Percentiles rank a stretch among this genome's conserved stretches.
Conservation (phyloP, 2,888 invertebrate genomes). For the Galeruca laticollis region DNA sequence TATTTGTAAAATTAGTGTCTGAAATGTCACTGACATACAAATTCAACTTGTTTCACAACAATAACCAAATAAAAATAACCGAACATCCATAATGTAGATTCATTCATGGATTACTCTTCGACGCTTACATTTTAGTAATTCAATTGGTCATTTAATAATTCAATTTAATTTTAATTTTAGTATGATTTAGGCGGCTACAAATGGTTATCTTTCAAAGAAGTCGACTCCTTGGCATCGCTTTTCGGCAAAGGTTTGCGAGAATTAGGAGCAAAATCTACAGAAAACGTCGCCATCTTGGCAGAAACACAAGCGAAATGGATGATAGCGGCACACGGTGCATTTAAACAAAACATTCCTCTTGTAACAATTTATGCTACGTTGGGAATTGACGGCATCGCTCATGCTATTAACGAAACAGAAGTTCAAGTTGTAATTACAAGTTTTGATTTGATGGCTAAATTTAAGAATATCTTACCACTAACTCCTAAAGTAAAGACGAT, state of each 20-base stretch:
- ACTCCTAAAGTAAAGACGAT: constrained; percentile 82
- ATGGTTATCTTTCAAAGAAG: constrained; percentile 85
- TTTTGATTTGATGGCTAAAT: constrained; percentile 89
- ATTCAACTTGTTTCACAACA: no score
- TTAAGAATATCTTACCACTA: constrained; percentile 78
- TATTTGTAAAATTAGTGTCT: no score
- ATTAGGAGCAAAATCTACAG: constrained; percentile 77
- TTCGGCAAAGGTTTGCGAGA: constrained; percentile 87
- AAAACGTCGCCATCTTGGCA: constrained; percentile 90
- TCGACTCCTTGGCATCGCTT: constrained; percentile 77
- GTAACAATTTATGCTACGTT: constrained; percentile 97
- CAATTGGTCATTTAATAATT: no score
- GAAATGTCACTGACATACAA: no score
- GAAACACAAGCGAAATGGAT: constrained; percentile 98
- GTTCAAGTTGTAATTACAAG: constrained; percentile 91
- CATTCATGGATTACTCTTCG: no score
- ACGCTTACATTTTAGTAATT: no score
- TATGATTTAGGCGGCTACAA: constrained; percentile 91
- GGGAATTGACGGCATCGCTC: constrained; percentile 94
- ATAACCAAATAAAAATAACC: no score
- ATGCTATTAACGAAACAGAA: constrained; percentile 96
- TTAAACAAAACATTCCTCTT: constrained; percentile 91
- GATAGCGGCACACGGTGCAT: constrained; percentile 92
- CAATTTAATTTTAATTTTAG: constrained; percentile 63
- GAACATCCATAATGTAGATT: no score